These are phyloP conservation scores for Heliocidaris erythrogramma DNA, from an alignment of 35 echinoderm and acorn worm species.

Conservation along the genomic window DNA sequence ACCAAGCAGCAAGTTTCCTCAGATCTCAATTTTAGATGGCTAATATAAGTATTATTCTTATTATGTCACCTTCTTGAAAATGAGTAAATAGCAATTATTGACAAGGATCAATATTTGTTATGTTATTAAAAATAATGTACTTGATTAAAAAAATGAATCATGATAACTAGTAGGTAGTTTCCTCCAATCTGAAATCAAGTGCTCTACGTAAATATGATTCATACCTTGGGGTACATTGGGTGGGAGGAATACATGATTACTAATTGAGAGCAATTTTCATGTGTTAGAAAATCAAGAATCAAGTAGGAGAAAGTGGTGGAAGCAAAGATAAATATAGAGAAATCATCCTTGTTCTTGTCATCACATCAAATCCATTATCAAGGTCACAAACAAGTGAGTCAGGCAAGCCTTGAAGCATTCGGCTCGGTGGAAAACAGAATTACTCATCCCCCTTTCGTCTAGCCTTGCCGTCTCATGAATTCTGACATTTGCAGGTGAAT, in stretches of 20 bases:
- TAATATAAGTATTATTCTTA: too few relatives aligned
- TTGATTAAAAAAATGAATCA: neutral
- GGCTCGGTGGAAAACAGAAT: neutral
- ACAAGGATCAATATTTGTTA: neutral
- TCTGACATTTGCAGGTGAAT: slow-evolving; percentile 10
- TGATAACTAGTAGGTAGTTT: neutral
- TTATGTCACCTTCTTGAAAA: too few relatives aligned
- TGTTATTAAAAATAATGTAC: neutral
- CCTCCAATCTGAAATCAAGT: neutral
- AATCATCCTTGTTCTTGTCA: neutral
- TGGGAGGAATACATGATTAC: slow-evolving; percentile 3
- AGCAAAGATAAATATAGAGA: neutral
- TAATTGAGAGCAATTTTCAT: neutral
- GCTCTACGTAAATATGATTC: neutral
- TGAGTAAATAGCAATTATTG: too few relatives aligned
- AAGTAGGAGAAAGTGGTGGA: neutral
- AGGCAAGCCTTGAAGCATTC: neutral
- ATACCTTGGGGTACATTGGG: neutral
- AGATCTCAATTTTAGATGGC: neutral
- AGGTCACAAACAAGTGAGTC: neutral
- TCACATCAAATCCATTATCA: neutral
- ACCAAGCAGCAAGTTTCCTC: neutral
- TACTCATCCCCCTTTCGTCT: neutral
- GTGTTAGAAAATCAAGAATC: neutral
- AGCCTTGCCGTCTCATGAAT: neutral